Percentiles rank a stretch among this genome's conserved stretches.
phyloP scores from a whole-genome alignment of 2,113 vertebrate species.

The Calidris pygmaea region DNA sequence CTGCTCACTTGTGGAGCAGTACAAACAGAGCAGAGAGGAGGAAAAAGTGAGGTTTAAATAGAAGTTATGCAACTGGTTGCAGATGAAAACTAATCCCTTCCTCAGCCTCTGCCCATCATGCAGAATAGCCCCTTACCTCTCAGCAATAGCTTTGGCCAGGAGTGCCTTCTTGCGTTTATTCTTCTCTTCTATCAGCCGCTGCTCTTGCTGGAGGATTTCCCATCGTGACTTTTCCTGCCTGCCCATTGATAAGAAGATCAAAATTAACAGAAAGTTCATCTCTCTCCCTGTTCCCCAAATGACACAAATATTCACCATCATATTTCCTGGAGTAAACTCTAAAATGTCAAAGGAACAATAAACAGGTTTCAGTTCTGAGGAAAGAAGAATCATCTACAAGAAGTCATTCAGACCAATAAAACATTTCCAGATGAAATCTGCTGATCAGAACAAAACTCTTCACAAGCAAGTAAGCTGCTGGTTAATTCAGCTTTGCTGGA shows the following conservation, averaged over 20 bases:
- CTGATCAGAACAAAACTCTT: neutral
- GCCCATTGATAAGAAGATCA: conserved; percentile 15
- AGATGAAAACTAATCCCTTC: neutral
- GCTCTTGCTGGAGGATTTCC: conserved; percentile 89
- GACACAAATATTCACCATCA: neutral
- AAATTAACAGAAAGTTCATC: conserved; percentile 15
- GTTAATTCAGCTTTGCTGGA: neutral
- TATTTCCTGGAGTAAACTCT: conserved; percentile 3
- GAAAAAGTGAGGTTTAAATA: neutral
- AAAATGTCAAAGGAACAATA: neutral
- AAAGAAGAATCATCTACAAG: neutral
- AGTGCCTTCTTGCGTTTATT: conserved; percentile 95
- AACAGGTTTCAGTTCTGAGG: neutral
- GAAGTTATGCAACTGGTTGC: neutral
- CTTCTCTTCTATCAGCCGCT: conserved; percentile 90
- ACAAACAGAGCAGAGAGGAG: neutral
- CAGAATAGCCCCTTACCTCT: conserved; percentile 79
- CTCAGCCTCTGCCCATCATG: neutral
- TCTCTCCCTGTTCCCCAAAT: neutral
- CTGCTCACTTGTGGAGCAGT: neutral
- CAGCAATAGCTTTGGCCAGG: conserved; percentile 90
- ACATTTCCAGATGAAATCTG: neutral
- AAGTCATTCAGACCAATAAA: neutral
- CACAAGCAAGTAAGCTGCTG: neutral
- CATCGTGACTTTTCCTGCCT: conserved; percentile 89